Percentiles rank a stretch among this genome's conserved stretches.
Conservation (phyloP, 2,113 vertebrate species). For the Saimiri boliviensis region DNA sequence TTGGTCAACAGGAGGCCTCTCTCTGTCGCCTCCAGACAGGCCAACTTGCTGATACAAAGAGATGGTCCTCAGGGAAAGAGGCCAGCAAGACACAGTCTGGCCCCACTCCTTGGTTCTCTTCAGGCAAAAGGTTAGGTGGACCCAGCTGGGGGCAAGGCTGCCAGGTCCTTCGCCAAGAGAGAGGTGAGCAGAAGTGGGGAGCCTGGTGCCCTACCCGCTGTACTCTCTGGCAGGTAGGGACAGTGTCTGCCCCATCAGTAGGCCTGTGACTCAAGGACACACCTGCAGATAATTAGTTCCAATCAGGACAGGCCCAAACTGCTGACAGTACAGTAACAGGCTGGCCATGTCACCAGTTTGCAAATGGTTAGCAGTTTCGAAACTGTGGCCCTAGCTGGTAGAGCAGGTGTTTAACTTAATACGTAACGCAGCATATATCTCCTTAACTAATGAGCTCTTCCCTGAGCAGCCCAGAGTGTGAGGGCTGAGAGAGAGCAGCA, state of each 20-base stretch:
- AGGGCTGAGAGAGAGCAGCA: not conserved
- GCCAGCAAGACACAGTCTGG: not conserved
- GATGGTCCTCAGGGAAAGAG: not conserved
- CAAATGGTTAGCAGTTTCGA: slow-evolving; percentile 74
- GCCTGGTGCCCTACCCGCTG: slow-evolving; percentile 7
- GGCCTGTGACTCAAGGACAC: slow-evolving; percentile 74
- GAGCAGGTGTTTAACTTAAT: slow-evolving; percentile 68
- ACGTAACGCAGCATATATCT: slow-evolving; percentile 79
- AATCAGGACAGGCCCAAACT: slow-evolving; percentile 79
- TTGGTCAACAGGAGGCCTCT: not conserved
- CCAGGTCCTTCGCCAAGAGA: not conserved
- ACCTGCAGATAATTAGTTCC: slow-evolving; percentile 87
- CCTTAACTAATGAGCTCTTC: slow-evolving; percentile 61
- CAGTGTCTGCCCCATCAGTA: slow-evolving; percentile 73
- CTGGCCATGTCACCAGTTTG: slow-evolving; percentile 74
- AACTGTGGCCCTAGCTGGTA: slow-evolving; percentile 70
- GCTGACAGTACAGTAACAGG: slow-evolving; percentile 82
- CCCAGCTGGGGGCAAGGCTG: not conserved
- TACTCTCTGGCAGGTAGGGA: slow-evolving; percentile 71
- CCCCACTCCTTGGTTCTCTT: slow-evolving; percentile 24
- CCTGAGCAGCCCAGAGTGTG: slow-evolving; percentile 13
- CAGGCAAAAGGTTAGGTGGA: not conserved
- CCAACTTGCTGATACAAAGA: not conserved
- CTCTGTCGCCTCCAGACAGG: not conserved
- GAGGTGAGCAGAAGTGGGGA: slow-evolving; percentile 6